Evolutionary conservation across 2,113 vertebrate genomes (phyloP), one percentile per base, ranked within the genome.

Genomic region (Phrynosoma platyrhinos): DNA sequence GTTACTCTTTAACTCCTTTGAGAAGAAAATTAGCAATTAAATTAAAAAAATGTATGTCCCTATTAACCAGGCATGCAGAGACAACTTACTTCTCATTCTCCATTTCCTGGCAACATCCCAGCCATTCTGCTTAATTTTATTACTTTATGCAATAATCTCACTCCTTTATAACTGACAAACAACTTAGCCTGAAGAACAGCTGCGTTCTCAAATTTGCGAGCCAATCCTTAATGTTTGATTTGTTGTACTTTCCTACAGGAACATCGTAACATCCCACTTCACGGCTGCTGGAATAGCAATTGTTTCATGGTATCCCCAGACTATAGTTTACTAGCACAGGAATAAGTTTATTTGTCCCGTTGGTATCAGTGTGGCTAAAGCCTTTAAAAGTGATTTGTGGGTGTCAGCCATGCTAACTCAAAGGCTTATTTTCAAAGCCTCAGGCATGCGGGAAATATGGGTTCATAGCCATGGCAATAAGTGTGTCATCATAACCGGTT

Each of bases 361-460:
- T 66, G 74, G 42, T 85, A 58, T 77, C 58, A 47, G 47, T 62
- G 25, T 55, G 53, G 55, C 14, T 47, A n/a, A 64, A 77, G 23
- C 36, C 36, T 30, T 66, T 36, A 47, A 64, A 85, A 85, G 72
- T 64, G 74, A 36, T 66, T 77, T 85, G 32, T 85, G 71, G 72
- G 71, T 77, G 58, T 85, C 72, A 85, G 36, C 74, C 55, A 77
- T 36, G 14, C 30, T 85, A 74, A 85, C 74, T 85, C 84, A 77
- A 77, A 62, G 23, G 55, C 74, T 66, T 77, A 85, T 85, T 47
- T 85, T 14, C 36, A 85, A 55, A 47, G 55, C 32, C 27, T 77
- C 25, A 10, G 72, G 74, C 36, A 66, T 76, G 71, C 23, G 18
- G 27, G 74, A 64, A 85, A 77, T 53, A 62, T 30, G 53, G 32